Percentiles rank a stretch among this genome's conserved stretches.
Conservation (phyloP, 2,888 invertebrate genomes). For the Bombylius major region DNA sequence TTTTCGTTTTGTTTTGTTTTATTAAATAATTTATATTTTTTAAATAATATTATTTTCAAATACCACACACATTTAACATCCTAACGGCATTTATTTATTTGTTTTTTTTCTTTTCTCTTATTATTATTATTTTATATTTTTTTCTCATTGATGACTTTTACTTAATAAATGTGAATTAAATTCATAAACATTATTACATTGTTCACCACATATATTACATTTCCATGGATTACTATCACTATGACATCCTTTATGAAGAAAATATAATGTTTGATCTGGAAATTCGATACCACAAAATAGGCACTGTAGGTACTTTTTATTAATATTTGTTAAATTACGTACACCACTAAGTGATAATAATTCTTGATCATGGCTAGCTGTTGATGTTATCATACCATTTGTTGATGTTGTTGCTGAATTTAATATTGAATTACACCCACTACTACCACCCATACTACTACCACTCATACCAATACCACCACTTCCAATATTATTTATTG, state of each 20-base stretch:
- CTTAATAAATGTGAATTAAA: conserved; percentile 92
- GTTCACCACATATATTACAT: conserved; percentile 94
- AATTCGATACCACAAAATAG: conserved; percentile 88
- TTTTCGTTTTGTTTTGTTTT: too few relatives aligned
- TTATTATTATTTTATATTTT: neutral
- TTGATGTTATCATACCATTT: conserved; percentile 59
- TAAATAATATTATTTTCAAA: too few relatives aligned
- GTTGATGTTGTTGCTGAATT: conserved; percentile 40
- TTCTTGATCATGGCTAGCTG: conserved; percentile 46
- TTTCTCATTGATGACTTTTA: conserved; percentile 69
- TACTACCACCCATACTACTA: conserved; percentile 15
- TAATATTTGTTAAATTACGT: conserved; percentile 24
- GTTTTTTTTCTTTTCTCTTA: too few relatives aligned
- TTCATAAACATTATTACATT: conserved; percentile 89
- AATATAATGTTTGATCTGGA: conserved; percentile 90
- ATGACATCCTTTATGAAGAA: conserved; percentile 95
- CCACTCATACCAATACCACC: conserved; percentile 16
- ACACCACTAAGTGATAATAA: conserved; percentile 34
- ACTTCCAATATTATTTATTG: neutral
- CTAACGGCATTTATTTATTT: too few relatives aligned
- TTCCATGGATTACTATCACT: conserved; percentile 94
- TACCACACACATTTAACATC: too few relatives aligned
- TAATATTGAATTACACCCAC: conserved; percentile 29
- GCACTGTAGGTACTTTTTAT: conserved; percentile 57
- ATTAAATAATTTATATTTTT: too few relatives aligned